Percentiles rank a stretch among this genome's conserved stretches.
Conservation (phyloP, 1,140 invertebrate species). For the Aphelinus atriplicis region DNA sequence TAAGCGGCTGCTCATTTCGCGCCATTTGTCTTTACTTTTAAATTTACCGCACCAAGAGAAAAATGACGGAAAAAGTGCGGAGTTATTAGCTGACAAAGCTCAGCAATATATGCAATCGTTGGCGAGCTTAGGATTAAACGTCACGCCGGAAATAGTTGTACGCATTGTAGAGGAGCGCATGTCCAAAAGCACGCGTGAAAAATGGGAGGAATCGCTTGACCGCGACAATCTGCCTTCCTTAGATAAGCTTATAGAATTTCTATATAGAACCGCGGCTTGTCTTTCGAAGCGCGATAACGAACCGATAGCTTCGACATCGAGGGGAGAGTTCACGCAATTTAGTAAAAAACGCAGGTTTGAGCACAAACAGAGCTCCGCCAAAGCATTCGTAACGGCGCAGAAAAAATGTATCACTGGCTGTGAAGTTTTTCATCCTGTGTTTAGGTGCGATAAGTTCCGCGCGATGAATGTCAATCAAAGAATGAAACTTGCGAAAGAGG, state of each 20-base stretch:
- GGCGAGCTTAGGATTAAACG: constrained; percentile 7
- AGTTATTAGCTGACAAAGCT: constrained; percentile 24
- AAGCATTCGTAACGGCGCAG: no score
- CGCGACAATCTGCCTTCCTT: constrained; percentile 3
- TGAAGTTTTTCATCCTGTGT: no score
- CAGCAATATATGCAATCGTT: constrained; percentile 35
- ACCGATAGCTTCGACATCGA: no score
- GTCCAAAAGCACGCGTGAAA: constrained; percentile 16
- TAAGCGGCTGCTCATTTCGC: constrained; percentile 22
- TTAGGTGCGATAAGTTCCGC: no score
- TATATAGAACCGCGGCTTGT: background rate
- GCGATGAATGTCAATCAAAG: no score
- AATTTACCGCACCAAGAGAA: constrained; percentile 13
- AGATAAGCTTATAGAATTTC: constrained; percentile 19
- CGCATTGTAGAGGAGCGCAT: constrained; percentile 31
- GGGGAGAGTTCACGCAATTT: no score
- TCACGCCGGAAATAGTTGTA: constrained; percentile 24
- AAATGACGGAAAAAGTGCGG: constrained; percentile 3
- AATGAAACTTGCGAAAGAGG: no score
- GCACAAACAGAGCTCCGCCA: no score
- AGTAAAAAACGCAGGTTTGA: no score
- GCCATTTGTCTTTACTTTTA: constrained; percentile 37
- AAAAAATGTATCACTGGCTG: no score
- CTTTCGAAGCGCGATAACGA: no score
- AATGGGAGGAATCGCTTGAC: constrained; percentile 34